A percentile compares a stretch with the other conserved stretches of the same genome.
Evolutionary conservation across 1,140 invertebrate species (phyloP).

Genomic region (Apolygus lucorum): DNA sequence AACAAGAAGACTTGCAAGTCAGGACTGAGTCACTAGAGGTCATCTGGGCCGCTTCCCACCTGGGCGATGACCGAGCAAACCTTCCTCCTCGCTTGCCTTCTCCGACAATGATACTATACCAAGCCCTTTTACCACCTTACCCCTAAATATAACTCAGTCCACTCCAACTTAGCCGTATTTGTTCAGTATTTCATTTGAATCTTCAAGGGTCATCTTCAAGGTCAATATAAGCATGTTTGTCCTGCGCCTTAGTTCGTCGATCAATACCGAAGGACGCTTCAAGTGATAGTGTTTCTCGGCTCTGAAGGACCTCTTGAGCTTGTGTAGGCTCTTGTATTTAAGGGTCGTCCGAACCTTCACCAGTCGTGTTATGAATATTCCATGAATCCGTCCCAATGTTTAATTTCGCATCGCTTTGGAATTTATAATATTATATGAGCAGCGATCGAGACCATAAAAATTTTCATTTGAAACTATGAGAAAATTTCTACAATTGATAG

Average conservation of each 20-base stretch:
- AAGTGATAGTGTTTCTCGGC: neutral
- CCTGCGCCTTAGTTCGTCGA: neutral
- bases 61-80: slow-evolving; percentile 11
- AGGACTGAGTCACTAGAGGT: slow-evolving; percentile 4
- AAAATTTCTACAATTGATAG: too few relatives aligned
- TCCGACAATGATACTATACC: neutral
- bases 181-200: slow-evolving; percentile 7
- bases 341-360: neutral
- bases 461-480: too few relatives aligned
- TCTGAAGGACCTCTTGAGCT: neutral
- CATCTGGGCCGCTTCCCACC: slow-evolving; percentile 14
- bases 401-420: too few relatives aligned
- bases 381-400: too few relatives aligned
- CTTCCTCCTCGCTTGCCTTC: neutral
- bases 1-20: slow-evolving; percentile 12
- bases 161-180: neutral
- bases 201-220: slow-evolving; percentile 7
- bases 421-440: too few relatives aligned
- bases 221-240: neutral
- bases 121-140: slow-evolving; percentile 1
- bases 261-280: neutral
- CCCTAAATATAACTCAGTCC: neutral
- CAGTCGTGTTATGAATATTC: neutral
- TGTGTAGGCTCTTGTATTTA: neutral
- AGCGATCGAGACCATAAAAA: too few relatives aligned